Evolutionary conservation across 2,888 invertebrate species (phyloP), one percentile per base, ranked within the genome.

Genomic region (Idaea aversata): DNA sequence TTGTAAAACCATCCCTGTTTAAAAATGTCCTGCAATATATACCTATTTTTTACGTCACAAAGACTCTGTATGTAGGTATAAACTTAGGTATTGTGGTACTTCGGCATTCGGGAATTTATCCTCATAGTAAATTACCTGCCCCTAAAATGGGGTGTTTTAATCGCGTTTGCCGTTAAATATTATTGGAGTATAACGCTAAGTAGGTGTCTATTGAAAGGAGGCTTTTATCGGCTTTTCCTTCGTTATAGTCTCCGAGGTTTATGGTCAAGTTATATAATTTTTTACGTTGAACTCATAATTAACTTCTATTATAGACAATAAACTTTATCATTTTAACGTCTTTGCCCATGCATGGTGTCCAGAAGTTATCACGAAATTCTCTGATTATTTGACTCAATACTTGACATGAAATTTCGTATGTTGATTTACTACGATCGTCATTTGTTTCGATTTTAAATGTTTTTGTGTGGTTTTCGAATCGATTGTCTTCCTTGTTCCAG

Each of bases 281-380:
- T 47, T 47, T 13, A 47, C 47, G 47, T 47, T 47, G 10, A 47
- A 47, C 47, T 47, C 47, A 13, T 47, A 47, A 47, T 47, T 47
- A 47, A 47, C 47, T 47, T 47, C 47, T 47, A 47, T 47, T 47
- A 47, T 47, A 47, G 47, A 47, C 47, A 47, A 47, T 47, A 47
- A 47, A 64, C 35, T 70, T 64, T 73, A 71, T 47, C 7, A 2
- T 47, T 6, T 47, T 47, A 47, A 47, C 47, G 47, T 47, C 47
- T 13, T 13, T 4, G 36, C 36, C 47, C 47, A 47, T 10, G 7
- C 47, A 47, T 10, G 7, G 47, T 47, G 7, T 47, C 10, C 25
- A 25, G 25, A 25, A n/a, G n/a, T n/a, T n/a, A n/a, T n/a, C n/a
- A n/a, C n/a, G n/a, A n/a, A 25, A 25, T 25, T 25, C 2, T 25